phyloP scores from a whole-genome alignment of 2,888 invertebrate species.

The Campopleginae sp. region DNA sequence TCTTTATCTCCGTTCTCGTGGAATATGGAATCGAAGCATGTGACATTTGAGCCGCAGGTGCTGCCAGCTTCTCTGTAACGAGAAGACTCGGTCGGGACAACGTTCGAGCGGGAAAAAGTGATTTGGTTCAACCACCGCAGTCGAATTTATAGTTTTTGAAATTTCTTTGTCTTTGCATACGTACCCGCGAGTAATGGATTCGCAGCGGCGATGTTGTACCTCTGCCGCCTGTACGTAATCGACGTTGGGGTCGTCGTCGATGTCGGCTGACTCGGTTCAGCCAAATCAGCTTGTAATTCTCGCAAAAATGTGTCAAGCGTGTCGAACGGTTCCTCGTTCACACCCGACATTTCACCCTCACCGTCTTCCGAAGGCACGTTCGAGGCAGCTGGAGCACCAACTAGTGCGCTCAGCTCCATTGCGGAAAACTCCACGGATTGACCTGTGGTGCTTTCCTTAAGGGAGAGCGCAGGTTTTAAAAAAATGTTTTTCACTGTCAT shows the following conservation, averaged over 20 bases:
- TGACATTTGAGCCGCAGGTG: slow-evolving; percentile 82
- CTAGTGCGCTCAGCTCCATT: slow-evolving; percentile 82
- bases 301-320: slow-evolving; percentile 92
- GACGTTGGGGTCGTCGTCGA: slow-evolving; percentile 83
- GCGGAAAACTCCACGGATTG: slow-evolving; percentile 81
- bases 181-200: slow-evolving; percentile 95
- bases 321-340: slow-evolving; percentile 91
- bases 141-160: not conserved
- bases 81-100: slow-evolving; percentile 54
- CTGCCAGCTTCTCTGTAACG: slow-evolving; percentile 84
- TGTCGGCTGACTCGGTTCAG: slow-evolving; percentile 84
- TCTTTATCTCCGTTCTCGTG: slow-evolving; percentile 81
- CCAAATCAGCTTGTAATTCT: slow-evolving; percentile 87
- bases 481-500: not conserved
- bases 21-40: slow-evolving; percentile 82
- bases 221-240: slow-evolving; percentile 85
- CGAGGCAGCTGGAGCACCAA: slow-evolving; percentile 78
- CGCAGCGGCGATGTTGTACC: slow-evolving; percentile 93
- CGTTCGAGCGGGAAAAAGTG: slow-evolving; percentile 36
- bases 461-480: not conserved
- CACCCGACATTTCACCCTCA: slow-evolving; percentile 78
- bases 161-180: slow-evolving; percentile 51
- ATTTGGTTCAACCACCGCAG: not conserved
- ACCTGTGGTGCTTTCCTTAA: slow-evolving; percentile 82
- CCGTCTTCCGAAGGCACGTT: slow-evolving; percentile 80